Evolutionary conservation across 2,797 vertebrate genomes (phyloP).

Genomic region (Schizopygopsis malacanthus): DNA sequence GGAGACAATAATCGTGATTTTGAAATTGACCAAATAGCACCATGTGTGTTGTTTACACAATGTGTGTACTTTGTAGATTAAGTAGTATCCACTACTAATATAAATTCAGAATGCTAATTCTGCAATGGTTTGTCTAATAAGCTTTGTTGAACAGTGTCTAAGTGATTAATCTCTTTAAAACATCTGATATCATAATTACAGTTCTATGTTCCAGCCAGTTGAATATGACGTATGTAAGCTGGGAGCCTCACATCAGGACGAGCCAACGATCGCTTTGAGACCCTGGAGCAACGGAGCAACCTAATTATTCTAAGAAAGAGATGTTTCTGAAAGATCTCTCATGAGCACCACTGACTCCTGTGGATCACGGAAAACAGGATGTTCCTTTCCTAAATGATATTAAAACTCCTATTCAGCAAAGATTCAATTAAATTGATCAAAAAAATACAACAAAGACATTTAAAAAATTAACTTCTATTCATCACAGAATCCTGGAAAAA

Average conservation of each 20-base stretch:
- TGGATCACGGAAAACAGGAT: background rate
- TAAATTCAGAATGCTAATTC: background rate
- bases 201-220: constrained; percentile 37
- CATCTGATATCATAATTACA: constrained; percentile 50
- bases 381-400: background rate
- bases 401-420: background rate
- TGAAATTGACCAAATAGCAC: background rate
- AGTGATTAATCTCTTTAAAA: constrained; percentile 38
- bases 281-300: constrained; percentile 46
- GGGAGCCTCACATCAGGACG: background rate
- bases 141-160: constrained; percentile 24
- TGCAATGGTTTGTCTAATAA: constrained; percentile 6
- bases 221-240: constrained; percentile 19
- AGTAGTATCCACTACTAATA: background rate
- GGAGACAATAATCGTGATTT: background rate
- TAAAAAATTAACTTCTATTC: background rate
- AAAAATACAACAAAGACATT: background rate
- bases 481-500: background rate
- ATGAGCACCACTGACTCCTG: background rate
- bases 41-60: no score
- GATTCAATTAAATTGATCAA: background rate
- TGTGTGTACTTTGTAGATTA: background rate
- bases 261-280: constrained; percentile 18
- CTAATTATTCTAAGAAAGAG: constrained; percentile 54
- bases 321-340: constrained; percentile 33